Evolutionary conservation across 2,888 invertebrate genomes (phyloP), one percentile per base, ranked within the genome.

Genomic region (Drosophila demipolita): DNA sequence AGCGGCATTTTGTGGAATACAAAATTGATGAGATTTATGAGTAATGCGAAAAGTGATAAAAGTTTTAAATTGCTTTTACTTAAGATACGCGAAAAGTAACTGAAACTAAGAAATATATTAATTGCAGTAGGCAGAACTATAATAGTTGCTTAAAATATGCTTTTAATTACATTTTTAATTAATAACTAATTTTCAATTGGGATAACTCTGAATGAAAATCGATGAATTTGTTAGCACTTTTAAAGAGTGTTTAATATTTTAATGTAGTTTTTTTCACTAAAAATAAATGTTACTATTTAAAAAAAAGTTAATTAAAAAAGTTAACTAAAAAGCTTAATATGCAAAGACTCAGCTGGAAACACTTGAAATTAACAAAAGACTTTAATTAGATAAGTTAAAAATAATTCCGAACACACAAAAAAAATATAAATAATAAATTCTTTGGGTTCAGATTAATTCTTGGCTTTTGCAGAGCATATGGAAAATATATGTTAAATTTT

Each of bases 1-100:
- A 73, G 33, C n/a, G 6, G 9, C 29, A 42, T 40, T 54, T 35
- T 40, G n/a, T 29, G 38, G 32, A 33, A 29, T 36, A 33, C n/a
- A 33, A 64, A 45, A 26, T 29, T 45, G 40, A 29, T 15, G 7
- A 17, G 12, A 40, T 45, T 54, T 50, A 15, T 32, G 38, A 29
- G 15, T 36, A 23, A 23, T 23, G 45, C 1, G 15, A 7, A 20
- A 45, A 42, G 20, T 45, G 20, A 45, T 0, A 12, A 29, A 32
- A 29, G 7, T n/a, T n/a, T 1, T 12, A 12, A 7, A 11, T 35
- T 23, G 3, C 1, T 12, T 45, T 45, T 12, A 1, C 45, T 20
- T 20, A 12, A 45, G 7, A 12, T 15, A 45, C 20, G 7, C 1
- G 7, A 45, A 20, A 42, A 42, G 20, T n/a, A 2, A 1, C 0